These are phyloP conservation scores for Drosophila mimica DNA, from an alignment of 2,888 invertebrate genomes.

Conservation along the genomic window DNA sequence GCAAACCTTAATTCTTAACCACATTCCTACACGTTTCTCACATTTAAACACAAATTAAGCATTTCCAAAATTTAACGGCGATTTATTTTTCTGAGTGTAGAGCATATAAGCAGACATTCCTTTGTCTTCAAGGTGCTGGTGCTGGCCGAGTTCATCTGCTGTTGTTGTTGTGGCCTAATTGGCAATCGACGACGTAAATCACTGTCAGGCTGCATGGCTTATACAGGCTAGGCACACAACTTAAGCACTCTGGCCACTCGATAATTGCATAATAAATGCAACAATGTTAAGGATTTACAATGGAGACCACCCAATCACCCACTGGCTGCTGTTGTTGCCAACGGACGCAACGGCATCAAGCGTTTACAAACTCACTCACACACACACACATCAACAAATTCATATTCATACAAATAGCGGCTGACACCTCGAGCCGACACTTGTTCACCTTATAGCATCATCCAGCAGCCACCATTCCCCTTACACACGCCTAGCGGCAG, in stretches of 20 bases:
- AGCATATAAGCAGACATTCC: conserved; percentile 42
- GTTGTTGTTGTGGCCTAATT: conserved; percentile 61
- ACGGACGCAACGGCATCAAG: not conserved
- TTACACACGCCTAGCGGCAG: not conserved
- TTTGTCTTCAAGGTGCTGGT: conserved; percentile 64
- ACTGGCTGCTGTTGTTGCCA: not conserved
- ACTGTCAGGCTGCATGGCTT: conserved; percentile 65
- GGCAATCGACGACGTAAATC: conserved; percentile 80
- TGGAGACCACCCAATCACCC: conserved; percentile 2
- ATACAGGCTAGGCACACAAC: conserved; percentile 40
- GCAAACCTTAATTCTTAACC: not conserved
- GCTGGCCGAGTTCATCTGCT: conserved; percentile 15
- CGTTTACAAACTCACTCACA: conserved; percentile 39
- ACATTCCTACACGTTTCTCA: not conserved
- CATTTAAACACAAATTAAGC: not conserved
- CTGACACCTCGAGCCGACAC: conserved; percentile 67
- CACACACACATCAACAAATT: conserved; percentile 21
- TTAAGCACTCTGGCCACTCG: conserved; percentile 67
- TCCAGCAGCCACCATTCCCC: not conserved
- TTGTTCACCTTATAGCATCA: conserved; percentile 18
- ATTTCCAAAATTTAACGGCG: not conserved
- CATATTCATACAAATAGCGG: conserved; percentile 66
- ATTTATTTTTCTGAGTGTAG: not conserved
- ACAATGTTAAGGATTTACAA: conserved; percentile 68
- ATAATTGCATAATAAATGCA: conserved; percentile 82